Evolutionary conservation across 2,888 invertebrate genomes (phyloP), one percentile per base, ranked within the genome.

Genomic region (Holacanthella duospinosa): DNA sequence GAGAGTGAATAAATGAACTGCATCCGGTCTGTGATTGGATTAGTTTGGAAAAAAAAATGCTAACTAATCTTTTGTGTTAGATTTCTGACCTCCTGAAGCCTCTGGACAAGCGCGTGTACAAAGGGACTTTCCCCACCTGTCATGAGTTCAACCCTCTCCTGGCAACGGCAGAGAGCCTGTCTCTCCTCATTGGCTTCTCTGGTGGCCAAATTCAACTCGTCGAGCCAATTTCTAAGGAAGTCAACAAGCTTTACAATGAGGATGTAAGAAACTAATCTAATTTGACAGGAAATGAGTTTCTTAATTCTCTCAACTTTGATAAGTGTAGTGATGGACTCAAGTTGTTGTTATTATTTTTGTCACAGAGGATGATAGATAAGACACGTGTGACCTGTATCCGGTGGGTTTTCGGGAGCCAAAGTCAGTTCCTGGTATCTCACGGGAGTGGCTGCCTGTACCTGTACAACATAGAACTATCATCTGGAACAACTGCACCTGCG

Each of bases 101-200:
- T 53, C 86, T 97, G 73, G 97, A 99, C 79, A 99, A 97, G 78
- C 89, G 96, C 78, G 87, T 94, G 76, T 99, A 99, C 80, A 97
- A 97, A 82, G 96, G 96, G 75, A 96, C 95, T 60, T 94, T 92
- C 80, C 99, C 97, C 24, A 99, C 97, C 28, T 96, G 96, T 79
- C 99, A 99, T 77, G 95, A 96, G 80, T 97, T 99, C 79, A 97
- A 97, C 82, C 83, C 85, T 59, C 82, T 86, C 71, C 86, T 88
- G 60, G 88, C 89, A 75, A 86, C 87, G 64, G 81, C 84, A 21
- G 92, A 93, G 66, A 88, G 88, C 77, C 89, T 93, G 26, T 88
- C 89, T 61, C 82, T 99, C 71, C 82, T 97, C 74, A 93, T 99
- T 75, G 99, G 99, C 64, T 97, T 99, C 81, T 93, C 94, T 74